These are phyloP conservation scores for Probosciger aterrimus DNA, from an alignment of 2,113 vertebrate genomes.

Conservation along the genomic window DNA sequence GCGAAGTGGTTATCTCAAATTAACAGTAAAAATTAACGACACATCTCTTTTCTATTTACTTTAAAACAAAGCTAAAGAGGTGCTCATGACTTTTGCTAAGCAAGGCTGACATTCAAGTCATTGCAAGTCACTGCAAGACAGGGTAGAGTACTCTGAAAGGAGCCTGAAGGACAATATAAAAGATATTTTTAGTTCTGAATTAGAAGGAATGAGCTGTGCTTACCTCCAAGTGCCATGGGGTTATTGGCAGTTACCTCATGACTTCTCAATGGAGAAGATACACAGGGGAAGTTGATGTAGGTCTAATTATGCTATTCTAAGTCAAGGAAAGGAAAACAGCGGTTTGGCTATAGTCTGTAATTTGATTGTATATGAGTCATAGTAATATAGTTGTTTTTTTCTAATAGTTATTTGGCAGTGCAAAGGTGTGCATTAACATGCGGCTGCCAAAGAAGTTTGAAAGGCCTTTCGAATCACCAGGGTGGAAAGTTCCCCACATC, in stretches of 20 bases:
- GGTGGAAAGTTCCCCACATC: neutral
- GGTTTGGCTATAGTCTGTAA: neutral
- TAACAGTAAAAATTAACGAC: neutral
- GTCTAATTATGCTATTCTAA: neutral
- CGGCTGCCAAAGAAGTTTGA: neutral
- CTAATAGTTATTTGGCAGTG: neutral
- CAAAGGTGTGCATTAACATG: neutral
- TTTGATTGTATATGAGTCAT: neutral
- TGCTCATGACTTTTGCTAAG: neutral
- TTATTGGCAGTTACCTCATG: neutral
- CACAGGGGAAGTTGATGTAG: neutral
- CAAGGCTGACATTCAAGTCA: neutral
- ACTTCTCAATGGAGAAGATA: neutral
- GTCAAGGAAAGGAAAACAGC: neutral
- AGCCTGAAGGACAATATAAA: neutral
- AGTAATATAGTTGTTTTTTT: neutral
- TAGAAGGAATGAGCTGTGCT: neutral
- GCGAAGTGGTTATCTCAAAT: neutral
- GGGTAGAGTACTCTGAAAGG: neutral
- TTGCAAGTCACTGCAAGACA: neutral
- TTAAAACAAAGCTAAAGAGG: neutral
- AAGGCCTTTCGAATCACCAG: neutral
- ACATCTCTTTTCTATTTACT: neutral
- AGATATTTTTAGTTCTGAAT: neutral
- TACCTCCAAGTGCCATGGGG: neutral